phyloP scores from a whole-genome alignment of 2,797 vertebrate species.

The Lepus townsendii region DNA sequence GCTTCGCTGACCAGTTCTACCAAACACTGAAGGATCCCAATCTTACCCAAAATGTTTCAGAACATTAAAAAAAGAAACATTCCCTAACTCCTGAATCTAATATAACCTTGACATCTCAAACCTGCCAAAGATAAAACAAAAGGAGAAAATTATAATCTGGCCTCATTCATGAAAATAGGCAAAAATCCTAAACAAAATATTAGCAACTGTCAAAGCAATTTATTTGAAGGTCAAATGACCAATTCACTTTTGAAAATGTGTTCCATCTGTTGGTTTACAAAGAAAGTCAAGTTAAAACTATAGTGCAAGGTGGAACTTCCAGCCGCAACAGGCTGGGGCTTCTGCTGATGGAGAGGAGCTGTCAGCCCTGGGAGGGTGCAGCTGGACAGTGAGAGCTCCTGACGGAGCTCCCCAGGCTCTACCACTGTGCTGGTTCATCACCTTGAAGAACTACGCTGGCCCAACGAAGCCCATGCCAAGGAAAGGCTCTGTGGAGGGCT shows the following conservation, averaged over 20 bases:
- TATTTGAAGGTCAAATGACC: neutral
- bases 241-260: constrained; percentile 23
- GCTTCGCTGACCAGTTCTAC: neutral
- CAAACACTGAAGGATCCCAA: neutral
- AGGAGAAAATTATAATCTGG: constrained; percentile 24
- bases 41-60: constrained; percentile 17
- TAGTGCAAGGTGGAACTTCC: constrained; percentile 27
- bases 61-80: neutral
- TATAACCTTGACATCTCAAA: constrained; percentile 6
- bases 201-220: constrained; percentile 3
- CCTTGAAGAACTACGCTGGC: constrained; percentile 98
- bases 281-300: neutral
- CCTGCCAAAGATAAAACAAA: neutral
- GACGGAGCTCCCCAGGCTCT: constrained; percentile 96
- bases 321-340: neutral
- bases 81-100: neutral
- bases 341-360: neutral
- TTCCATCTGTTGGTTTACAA: neutral
- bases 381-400: constrained; percentile 94
- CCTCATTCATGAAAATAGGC: neutral
- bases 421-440: constrained; percentile 98
- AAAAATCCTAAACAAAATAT: constrained; percentile 46
- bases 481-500: constrained; percentile 93
- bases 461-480: constrained; percentile 96
- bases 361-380: constrained; percentile 84